Conservation (phyloP, 2,113 vertebrate genomes). For the Typhlomys cinereus region DNA sequence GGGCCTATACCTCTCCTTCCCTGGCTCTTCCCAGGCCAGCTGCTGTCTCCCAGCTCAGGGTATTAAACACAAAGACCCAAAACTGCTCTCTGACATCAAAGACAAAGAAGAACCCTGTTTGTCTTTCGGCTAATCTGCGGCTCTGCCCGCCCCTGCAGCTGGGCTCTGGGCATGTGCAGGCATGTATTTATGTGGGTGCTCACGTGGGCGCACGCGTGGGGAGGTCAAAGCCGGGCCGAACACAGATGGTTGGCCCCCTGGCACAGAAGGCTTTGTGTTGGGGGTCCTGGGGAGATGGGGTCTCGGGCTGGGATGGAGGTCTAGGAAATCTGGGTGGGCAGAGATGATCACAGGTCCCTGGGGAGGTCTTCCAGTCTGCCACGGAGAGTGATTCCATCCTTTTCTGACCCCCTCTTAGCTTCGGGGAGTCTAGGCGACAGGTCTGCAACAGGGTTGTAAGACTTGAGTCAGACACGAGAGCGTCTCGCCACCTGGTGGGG, state of each 20-base stretch:
- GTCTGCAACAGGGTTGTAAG: background rate
- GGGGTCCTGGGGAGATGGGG: no score
- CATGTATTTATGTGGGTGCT: slow-evolving; percentile 42
- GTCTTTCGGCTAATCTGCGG: slow-evolving; percentile 66
- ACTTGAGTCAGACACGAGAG: background rate
- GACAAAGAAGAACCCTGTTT: slow-evolving; percentile 68
- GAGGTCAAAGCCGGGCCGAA: background rate
- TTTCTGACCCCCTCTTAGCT: background rate
- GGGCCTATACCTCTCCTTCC: background rate
- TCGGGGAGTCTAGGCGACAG: background rate
- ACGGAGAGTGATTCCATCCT: background rate
- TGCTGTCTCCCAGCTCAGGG: slow-evolving; percentile 14
- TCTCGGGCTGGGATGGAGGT: background rate
- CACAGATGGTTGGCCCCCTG: slow-evolving; percentile 9
- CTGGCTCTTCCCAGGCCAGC: slow-evolving; percentile 30
- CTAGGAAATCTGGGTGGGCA: background rate
- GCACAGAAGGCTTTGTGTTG: background rate
- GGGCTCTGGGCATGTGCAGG: slow-evolving; percentile 56
- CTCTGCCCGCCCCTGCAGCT: slow-evolving; percentile 26
- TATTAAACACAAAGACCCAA: slow-evolving; percentile 54
- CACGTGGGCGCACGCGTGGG: background rate
- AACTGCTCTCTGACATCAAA: background rate
- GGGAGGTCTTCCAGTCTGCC: background rate
- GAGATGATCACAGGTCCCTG: background rate
- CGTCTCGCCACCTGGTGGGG: slow-evolving; percentile 60